Percentiles rank a stretch among this genome's conserved stretches.
phyloP scores from a whole-genome alignment of 2,113 vertebrate genomes.

The Equus quagga region DNA sequence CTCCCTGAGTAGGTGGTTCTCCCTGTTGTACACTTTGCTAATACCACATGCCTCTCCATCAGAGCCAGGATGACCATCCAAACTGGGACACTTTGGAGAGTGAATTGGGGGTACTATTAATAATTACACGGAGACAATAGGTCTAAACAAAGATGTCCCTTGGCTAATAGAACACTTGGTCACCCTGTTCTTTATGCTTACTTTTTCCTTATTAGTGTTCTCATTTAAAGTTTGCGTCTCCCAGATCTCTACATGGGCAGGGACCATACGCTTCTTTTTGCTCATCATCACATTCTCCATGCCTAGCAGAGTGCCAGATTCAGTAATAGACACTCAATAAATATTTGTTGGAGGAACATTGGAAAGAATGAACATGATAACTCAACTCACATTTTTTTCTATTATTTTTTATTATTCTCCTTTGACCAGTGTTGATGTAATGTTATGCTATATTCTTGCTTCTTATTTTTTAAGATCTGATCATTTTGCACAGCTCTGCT shows the following conservation, averaged over 20 bases:
- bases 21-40: background rate
- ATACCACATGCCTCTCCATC: background rate
- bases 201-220: background rate
- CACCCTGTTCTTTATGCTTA: background rate
- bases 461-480: slow-evolving; percentile 40
- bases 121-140: background rate
- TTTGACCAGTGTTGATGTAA: slow-evolving; percentile 14
- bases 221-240: background rate
- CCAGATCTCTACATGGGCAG: background rate
- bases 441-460: background rate
- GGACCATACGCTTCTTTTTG: background rate
- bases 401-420: slow-evolving; percentile 24
- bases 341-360: background rate
- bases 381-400: slow-evolving; percentile 33
- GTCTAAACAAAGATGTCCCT: background rate
- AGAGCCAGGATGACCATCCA: background rate
- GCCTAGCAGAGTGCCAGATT: background rate
- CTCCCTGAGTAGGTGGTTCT: background rate
- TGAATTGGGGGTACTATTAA: background rate
- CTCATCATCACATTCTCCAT: background rate
- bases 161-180: background rate
- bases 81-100: background rate
- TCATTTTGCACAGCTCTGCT: slow-evolving; percentile 19
- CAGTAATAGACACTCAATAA: background rate
- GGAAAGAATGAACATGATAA: slow-evolving; percentile 38